Percentiles rank a stretch among this genome's conserved stretches.
These are phyloP conservation scores for Scopus umbretta DNA, from an alignment of 2,113 vertebrate genomes.

Conservation along the genomic window DNA sequence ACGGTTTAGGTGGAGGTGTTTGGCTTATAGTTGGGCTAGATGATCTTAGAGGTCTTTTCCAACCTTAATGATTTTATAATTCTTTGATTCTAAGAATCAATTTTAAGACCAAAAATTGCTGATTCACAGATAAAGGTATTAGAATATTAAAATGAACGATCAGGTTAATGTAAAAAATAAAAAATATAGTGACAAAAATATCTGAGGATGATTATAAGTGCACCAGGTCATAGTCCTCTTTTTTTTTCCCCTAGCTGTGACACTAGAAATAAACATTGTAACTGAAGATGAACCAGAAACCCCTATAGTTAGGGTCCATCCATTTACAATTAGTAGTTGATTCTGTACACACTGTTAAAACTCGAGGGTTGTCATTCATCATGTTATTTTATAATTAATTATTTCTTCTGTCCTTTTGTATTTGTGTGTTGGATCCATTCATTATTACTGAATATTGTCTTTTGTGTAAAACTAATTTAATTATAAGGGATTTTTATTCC, in stretches of 20 bases:
- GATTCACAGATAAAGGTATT: background rate
- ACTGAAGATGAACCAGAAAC: background rate
- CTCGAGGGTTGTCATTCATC: background rate
- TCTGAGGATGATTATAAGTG: background rate
- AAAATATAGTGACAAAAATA: background rate
- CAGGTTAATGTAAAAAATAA: background rate
- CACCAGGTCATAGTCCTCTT: background rate
- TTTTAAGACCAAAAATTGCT: background rate
- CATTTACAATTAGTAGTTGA: background rate
- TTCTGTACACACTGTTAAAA: background rate
- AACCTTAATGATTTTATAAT: too few species aligned
- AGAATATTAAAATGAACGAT: background rate
- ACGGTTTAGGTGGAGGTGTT: too few species aligned
- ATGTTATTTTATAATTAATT: background rate
- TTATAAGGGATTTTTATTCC: accelerated
- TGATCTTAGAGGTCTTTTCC: too few species aligned
- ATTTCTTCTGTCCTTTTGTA: background rate
- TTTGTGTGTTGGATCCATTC: background rate
- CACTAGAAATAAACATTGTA: background rate
- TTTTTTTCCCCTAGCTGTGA: background rate
- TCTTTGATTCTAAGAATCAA: background rate
- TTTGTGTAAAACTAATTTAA: background rate
- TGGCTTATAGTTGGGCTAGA: too few species aligned
- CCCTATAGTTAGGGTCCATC: background rate
- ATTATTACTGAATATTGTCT: background rate